Evolutionary conservation across 2,888 invertebrate species (phyloP).

Genomic region (Pherbina coryleti): DNA sequence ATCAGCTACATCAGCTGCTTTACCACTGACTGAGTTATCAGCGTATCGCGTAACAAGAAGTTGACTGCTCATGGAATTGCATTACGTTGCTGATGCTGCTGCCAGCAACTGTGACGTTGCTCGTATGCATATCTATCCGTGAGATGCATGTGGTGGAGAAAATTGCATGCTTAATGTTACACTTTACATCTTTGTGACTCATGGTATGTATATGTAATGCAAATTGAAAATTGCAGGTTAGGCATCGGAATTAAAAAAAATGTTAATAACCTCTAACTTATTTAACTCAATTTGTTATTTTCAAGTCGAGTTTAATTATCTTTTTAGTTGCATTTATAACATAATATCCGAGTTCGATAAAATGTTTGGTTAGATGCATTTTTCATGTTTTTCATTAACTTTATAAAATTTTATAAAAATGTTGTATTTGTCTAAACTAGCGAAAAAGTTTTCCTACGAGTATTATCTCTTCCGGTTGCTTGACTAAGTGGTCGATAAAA

Average conservation of each 20-base stretch:
- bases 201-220: not conserved
- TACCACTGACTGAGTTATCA: not conserved
- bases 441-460: no score
- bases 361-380: not conserved
- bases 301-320: not conserved
- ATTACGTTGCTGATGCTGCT: not conserved
- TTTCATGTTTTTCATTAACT: not conserved
- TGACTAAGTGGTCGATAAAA: no score
- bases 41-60: not conserved
- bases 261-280: not conserved
- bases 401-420: not conserved
- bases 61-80: not conserved
- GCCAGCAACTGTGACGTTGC: not conserved
- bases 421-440: no score
- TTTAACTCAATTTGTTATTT: not conserved
- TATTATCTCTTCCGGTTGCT: no score
- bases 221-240: not conserved
- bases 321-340: no score
- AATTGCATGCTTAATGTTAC: conserved; percentile 48
- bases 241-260: not conserved
- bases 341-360: not conserved
- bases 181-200: conserved; percentile 35
- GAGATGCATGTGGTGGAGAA: conserved; percentile 44
- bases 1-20: not conserved
- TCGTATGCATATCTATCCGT: conserved; percentile 24